These are phyloP conservation scores for Zoanthus solanderi DNA, from an alignment of 92 coral and sea anemone genomes.

Conservation along the genomic window DNA sequence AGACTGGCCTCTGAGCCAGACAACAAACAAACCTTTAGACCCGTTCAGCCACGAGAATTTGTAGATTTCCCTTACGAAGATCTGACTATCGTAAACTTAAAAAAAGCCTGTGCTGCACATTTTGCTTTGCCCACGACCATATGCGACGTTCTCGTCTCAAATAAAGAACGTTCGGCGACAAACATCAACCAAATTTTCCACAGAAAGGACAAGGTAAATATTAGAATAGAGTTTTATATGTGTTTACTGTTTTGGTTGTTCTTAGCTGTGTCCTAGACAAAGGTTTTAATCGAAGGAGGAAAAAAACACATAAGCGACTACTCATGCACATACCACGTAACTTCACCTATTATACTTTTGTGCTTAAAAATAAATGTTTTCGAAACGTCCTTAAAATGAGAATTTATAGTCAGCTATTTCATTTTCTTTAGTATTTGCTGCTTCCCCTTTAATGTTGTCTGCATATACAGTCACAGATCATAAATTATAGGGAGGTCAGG, in stretches of 20 bases:
- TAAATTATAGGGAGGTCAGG: no score
- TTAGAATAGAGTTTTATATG: not conserved
- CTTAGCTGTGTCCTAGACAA: not conserved
- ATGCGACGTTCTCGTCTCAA: conserved; percentile 36
- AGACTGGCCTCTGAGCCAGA: conserved; percentile 42
- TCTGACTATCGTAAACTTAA: conserved; percentile 39
- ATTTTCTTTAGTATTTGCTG: no score
- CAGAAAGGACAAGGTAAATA: not conserved
- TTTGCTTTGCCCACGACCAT: conserved; percentile 4
- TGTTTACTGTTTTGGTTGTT: not conserved
- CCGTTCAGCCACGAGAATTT: conserved; percentile 43
- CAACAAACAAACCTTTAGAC: conserved; percentile 40
- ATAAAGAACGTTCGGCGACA: not conserved
- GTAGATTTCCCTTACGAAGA: conserved; percentile 14
- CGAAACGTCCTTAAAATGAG: no score
- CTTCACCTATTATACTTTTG: no score
- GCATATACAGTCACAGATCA: no score
- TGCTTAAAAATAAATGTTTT: no score
- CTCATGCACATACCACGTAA: no score
- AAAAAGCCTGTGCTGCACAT: conserved; percentile 42
- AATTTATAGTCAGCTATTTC: no score
- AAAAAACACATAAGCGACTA: no score
- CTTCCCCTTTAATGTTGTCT: no score
- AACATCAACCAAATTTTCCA: not conserved
- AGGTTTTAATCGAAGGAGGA: no score